Percentiles rank a stretch among this genome's conserved stretches.
These are phyloP conservation scores for Mesaphorura yosii DNA, from an alignment of 1,140 invertebrate genomes.

Conservation along the genomic window DNA sequence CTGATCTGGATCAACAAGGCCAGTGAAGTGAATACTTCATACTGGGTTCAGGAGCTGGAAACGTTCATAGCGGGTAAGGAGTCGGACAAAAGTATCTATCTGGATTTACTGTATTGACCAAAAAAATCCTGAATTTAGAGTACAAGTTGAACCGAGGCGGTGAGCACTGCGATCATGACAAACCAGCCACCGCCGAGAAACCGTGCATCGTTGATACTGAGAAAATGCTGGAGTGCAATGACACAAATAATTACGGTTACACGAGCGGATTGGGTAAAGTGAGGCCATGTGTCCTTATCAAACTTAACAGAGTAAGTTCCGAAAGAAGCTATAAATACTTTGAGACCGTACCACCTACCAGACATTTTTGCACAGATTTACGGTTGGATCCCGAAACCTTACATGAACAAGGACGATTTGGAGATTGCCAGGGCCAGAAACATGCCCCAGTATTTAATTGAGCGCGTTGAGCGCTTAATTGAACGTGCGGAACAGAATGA, in stretches of 20 bases:
- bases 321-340: too few relatives aligned
- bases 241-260: not conserved
- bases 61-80: too few relatives aligned
- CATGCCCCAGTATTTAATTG: not conserved
- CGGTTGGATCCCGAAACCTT: not conserved
- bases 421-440: not conserved
- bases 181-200: not conserved
- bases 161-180: not conserved
- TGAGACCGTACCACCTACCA: too few relatives aligned
- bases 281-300: conserved; percentile 71
- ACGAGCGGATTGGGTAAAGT: not conserved
- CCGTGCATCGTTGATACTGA: not conserved
- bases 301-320: conserved; percentile 62
- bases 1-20: conserved; percentile 81
- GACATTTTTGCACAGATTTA: too few relatives aligned
- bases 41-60: conserved; percentile 64
- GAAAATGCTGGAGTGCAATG: not conserved
- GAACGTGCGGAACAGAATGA: too few relatives aligned
- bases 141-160: not conserved
- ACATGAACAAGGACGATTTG: not conserved
- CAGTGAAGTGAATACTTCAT: conserved; percentile 60
- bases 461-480: too few relatives aligned
- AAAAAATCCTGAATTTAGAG: not conserved
- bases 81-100: too few relatives aligned
- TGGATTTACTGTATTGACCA: too few relatives aligned